Percentiles rank a stretch among this genome's conserved stretches.
Conservation (phyloP, 2,888 invertebrate genomes). For the Zeuzera pyrina region DNA sequence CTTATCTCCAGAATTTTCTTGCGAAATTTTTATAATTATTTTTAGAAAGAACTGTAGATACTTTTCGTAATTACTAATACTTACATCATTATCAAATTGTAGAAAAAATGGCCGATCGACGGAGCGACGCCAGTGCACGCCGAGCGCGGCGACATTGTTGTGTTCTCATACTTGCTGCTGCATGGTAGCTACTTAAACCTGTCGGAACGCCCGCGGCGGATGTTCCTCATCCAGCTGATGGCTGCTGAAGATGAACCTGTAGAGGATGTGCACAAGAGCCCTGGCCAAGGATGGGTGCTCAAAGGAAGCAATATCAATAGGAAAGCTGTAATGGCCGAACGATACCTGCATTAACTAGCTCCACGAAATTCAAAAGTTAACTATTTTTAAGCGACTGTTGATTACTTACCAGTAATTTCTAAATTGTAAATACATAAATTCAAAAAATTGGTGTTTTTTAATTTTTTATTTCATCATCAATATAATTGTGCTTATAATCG, state of each 20-base stretch:
- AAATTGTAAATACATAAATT: too few relatives aligned
- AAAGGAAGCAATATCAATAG: slow-evolving; percentile 43
- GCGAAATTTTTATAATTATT: too few relatives aligned
- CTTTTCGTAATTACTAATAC: too few relatives aligned
- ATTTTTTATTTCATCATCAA: too few relatives aligned
- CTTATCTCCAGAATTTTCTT: too few relatives aligned
- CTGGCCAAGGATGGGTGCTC: slow-evolving; percentile 56
- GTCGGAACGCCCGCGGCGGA: slow-evolving; percentile 37
- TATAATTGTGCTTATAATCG: too few relatives aligned
- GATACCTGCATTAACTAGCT: slow-evolving; percentile 11
- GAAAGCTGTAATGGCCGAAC: slow-evolving; percentile 36
- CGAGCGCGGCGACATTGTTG: slow-evolving; percentile 48
- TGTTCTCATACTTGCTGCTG: slow-evolving; percentile 58
- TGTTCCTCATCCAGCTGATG: slow-evolving; percentile 55
- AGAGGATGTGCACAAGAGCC: slow-evolving; percentile 43
- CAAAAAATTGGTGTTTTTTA: too few relatives aligned
- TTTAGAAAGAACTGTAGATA: too few relatives aligned
- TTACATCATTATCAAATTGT: too few relatives aligned
- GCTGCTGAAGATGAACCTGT: slow-evolving; percentile 54
- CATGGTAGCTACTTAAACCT: slow-evolving; percentile 59
- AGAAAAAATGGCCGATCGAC: slow-evolving; percentile 38
- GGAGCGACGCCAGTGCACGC: slow-evolving; percentile 43
- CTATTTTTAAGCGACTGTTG: too few relatives aligned
- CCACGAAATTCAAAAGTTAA: too few relatives aligned
- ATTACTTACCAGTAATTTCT: too few relatives aligned